Base-by-base conservation (phyloP, 2,888 invertebrate genomes). In the Branchipolynoe longqiensis region DNA sequence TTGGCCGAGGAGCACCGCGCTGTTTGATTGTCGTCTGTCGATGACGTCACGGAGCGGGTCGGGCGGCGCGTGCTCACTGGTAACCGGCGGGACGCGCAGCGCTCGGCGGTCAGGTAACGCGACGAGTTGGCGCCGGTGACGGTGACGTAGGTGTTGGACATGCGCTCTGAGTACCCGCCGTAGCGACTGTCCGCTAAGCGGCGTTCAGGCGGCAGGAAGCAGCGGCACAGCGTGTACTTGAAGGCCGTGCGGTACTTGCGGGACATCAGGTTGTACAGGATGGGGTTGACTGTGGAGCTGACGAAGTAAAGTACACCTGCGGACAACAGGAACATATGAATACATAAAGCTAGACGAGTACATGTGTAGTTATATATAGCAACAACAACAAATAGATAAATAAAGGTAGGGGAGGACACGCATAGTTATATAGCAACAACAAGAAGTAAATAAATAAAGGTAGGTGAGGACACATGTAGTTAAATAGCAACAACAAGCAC, bases 231-330 rank as follows among this genome's bases (percentile, higher is more conserved):
- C 8, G 94, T 94, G 84, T 94, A 97, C 96, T 97, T 97, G 94
- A 98, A 98, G 73, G 98, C 98, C 89, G 96, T 96, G 40, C 98
- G 95, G 93, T 98, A 98, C 93, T 98, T 97, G 93, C 97, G 96
- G 18, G 98, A 98, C 97, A 98, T 97, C 83, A 98, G 96, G 94
- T 98, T 97, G 94, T 98, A 98, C 59, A 98, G 95, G 88, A 98
- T 95, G 0, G 98, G 98, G 94, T 98, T 98, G 91, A 98, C 96
- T 90, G 97, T 97, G 8, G 98, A 97, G 12, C 98, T 98, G 90
- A 98, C 94, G 94, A 97, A 98, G 95, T 98, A 98, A 87, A 98
- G 95, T 0, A 98, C 95, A 0, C 98, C 98, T 89, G 88, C 18
- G 2, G 14, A 31, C n/a, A 12, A 2, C 3, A 56, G 18, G 31